Base-by-base conservation (phyloP, 1,140 invertebrate genomes). In the Bacillus rossius region DNA sequence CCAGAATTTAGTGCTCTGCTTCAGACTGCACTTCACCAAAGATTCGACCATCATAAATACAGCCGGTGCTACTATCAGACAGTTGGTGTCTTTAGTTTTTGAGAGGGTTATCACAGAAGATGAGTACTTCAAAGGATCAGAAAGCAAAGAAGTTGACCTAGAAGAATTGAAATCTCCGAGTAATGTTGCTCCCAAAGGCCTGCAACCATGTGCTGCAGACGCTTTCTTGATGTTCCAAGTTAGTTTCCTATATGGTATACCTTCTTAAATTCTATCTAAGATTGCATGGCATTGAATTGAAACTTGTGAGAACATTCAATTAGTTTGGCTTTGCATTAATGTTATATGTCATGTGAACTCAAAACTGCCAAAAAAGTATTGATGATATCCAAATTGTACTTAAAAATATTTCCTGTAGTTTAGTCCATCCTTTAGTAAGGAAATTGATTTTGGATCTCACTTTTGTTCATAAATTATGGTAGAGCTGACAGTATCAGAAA, bases 71-170 rank as follows among this genome's bases (percentile, higher is more conserved):
- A 98, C 96, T 22, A 92, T 99, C 3, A 78, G 96, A 43, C 97
- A 99, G 71, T 76, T 99, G 42, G 94, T 98, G n/a, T 93, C 92
- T 41, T 77, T 94, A 42, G 94, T 99, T 0, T 99, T 98, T 81
- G 97, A 99, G 73, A 77, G 96, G 56, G 94, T 96, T 14, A 80
- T 94, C 40, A 79, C 81, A 29, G 88, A 90, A 68, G 83, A 87
- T 69, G 80, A 86, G 54, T 75, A 78, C 67, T 69, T 69, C 65
- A 62, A 64, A 42, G 40, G 20, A 17, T 49, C 41, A 48, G 51
- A 54, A 8, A 25, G 20, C 19, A 66, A 72, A 52, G 81, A 83
- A 69, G 77, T 85, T 40, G 87, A 87, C 69, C 77, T 88, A 40
- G 88, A 91, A 55, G 89, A 93, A 73, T 74, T 92, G 13, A 91